A percentile compares a stretch with the other conserved stretches of the same genome.
phyloP scores from a whole-genome alignment of 1,140 invertebrate genomes.

The Drosophila simulans region DNA sequence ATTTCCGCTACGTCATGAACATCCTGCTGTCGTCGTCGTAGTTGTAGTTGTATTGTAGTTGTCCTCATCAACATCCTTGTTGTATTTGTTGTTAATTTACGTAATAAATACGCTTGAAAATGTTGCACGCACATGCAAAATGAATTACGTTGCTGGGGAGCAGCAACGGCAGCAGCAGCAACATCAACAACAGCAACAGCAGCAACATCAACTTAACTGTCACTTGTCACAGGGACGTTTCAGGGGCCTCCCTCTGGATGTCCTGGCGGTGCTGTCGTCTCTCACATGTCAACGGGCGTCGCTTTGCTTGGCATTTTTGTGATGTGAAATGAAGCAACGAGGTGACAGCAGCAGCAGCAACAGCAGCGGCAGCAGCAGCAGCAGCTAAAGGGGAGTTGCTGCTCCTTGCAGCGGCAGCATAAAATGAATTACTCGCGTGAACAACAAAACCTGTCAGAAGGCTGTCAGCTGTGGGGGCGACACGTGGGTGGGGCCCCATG shows the following conservation, averaged over 20 bases:
- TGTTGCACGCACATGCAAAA: constrained; percentile 82
- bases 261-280: constrained; percentile 70
- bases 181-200: background rate
- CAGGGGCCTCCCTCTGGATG: constrained; percentile 55
- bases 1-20: constrained; percentile 81
- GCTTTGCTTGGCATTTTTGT: constrained; percentile 83
- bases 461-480: constrained; percentile 76
- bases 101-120: constrained; percentile 84
- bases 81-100: constrained; percentile 80
- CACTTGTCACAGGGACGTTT: constrained; percentile 82
- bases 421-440: constrained; percentile 85
- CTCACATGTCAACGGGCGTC: constrained; percentile 84
- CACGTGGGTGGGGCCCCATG: constrained; percentile 37
- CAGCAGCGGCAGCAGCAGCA: constrained; percentile 10
- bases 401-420: constrained; percentile 60
- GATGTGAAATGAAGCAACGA: constrained; percentile 84
- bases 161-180: constrained; percentile 17
- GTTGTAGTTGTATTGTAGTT: constrained; percentile 36
- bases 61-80: constrained; percentile 46
- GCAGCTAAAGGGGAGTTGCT: constrained; percentile 46
- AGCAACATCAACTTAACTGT: constrained; percentile 83
- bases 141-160: constrained; percentile 73
- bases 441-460: constrained; percentile 84
- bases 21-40: constrained; percentile 73
- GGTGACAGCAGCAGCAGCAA: constrained; percentile 74